Evolutionary conservation across 2,888 invertebrate species (phyloP), one percentile per base, ranked within the genome.

Genomic region (Oeneis ivallda): DNA sequence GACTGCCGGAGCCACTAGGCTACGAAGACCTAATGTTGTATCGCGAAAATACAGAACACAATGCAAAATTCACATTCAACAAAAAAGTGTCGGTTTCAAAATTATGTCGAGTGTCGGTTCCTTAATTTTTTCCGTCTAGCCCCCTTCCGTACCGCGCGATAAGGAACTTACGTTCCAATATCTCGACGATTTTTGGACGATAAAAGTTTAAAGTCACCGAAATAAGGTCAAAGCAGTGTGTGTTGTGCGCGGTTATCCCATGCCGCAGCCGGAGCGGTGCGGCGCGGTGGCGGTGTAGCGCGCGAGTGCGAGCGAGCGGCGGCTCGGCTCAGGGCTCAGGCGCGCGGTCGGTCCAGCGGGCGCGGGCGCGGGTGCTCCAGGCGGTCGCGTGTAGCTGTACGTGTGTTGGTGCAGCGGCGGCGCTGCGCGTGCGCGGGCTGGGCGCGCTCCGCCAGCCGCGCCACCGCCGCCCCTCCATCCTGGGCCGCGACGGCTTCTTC

Each of bases 401-500:
- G 74, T 79, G 77, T 76, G 79, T 79, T 82, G 77, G 79, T 81
- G 89, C 92, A 94, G 94, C 94, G 87, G 93, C 93, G 78, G 94
- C 94, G 75, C 91, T 92, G 82, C 92, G 93, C 79, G 88, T 90
- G 74, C 92, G 93, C 76, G 87, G 92, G 75, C 89, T 92, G 72
- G 93, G 88, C 74, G 93, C 93, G 76, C 89, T 93, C 76, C 92
- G 93, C 67, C 86, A 86, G 77, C 81, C 85, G 72, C 92, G 83
- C 79, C 78, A 74, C 78, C 93, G 85, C 77, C 93, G 96, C 65
- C 94, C 95, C 58, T 94, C 95, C 79, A 95, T 96, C 89, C 93
- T 96, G 79, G 96, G 95, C 75, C 93, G 96, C 68, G 94, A 94
- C 71, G 95, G 95, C 78, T 95, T 96, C 92, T 96, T 94, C 93